Base-by-base conservation (phyloP, 2,888 invertebrate genomes). In the Syritta pipiens region DNA sequence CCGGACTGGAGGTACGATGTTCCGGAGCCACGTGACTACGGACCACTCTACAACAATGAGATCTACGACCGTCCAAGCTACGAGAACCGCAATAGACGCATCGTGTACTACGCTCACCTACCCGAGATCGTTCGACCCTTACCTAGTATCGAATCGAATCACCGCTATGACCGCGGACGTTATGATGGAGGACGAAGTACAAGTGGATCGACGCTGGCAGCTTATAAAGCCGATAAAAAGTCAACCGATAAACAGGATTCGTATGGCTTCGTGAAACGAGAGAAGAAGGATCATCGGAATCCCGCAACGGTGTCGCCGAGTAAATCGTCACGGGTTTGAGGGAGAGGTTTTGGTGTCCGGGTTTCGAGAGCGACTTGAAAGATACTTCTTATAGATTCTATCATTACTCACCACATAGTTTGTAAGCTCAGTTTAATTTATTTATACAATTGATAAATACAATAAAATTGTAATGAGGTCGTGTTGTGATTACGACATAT, bases 21-120 rank as follows among this genome's bases (percentile, higher is more conserved):
- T 3, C 87, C 88, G 1, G 85, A 86, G 10, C 84, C 86, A 0
- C 77, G 87, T 2, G 88, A 88, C n/a, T 87, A 86, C 35, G 68
- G 83, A 3, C 84, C 85, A 19, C 49, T 85, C 1, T 84, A 84
- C 35, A 83, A 84, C 63, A 87, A 88, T 83, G 86, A 87, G 82
- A 83, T 87, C 46, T 85, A 88, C 85, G 86, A 86, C 20, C 86
- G 87, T 82, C 83, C 87, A 83, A 59, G 6, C 6, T 76, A 81
- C 26, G 63, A 65, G 0, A 53, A 32, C 19, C 81, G 75, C 3
- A 67, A 81, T 59, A 85, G 88, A 83, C 90, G 93, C 68, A 92
- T 93, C 60, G 92, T 93, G 65, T 93, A 93, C 84, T 93, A 93
- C 82, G 93, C 93, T 0, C 93, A 93, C 84, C 87, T 93, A 22